A percentile compares a stretch with the other conserved stretches of the same genome.
Conservation (phyloP, 1,140 invertebrate genomes). For the Mercenaria mercenaria region DNA sequence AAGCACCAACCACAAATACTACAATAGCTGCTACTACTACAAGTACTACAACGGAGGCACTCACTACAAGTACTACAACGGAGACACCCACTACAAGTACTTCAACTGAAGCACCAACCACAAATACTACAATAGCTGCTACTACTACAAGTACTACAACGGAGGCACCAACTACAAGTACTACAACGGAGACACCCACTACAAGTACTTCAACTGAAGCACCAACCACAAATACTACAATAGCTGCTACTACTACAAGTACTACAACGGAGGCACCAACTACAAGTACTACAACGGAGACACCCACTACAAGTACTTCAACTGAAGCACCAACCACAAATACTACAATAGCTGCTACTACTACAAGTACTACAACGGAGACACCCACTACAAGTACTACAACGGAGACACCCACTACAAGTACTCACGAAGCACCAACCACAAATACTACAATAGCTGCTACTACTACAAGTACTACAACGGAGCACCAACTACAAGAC, state of each 20-base stretch:
- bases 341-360: conserved; percentile 61
- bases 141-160: not conserved
- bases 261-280: conserved; percentile 12
- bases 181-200: conserved; percentile 7
- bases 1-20: conserved; percentile 55
- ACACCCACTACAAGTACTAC: conserved; percentile 62
- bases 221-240: conserved; percentile 4
- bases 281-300: not conserved
- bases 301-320: conserved; percentile 14
- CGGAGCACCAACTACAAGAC: conserved; percentile 35
- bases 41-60: conserved; percentile 62
- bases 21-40: conserved; percentile 63
- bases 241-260: not conserved
- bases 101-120: conserved; percentile 42
- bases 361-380: conserved; percentile 66
- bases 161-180: not conserved
- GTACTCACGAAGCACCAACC: conserved; percentile 53
- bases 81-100: conserved; percentile 57
- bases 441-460: conserved; percentile 60
- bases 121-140: conserved; percentile 65
- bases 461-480: conserved; percentile 66
- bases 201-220: not conserved
- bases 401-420: conserved; percentile 42
- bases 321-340: conserved; percentile 20
- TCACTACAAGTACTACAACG: conserved; percentile 64